Evolutionary conservation across 2,797 vertebrate genomes (phyloP).

Genomic region (Perdix hodgsoniae): DNA sequence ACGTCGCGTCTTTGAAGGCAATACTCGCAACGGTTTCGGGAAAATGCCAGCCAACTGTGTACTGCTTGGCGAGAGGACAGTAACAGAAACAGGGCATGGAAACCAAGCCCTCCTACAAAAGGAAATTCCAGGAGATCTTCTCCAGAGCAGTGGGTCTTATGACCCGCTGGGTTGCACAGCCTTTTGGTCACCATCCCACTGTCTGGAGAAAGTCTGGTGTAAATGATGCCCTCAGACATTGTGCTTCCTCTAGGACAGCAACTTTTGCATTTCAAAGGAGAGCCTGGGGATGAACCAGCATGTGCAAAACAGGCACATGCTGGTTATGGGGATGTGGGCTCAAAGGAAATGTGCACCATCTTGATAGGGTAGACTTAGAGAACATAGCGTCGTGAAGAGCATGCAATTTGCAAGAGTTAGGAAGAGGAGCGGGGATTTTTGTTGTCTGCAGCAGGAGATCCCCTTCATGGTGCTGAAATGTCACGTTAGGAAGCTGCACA

Average conservation of each 20-base stretch:
- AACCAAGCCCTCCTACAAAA: not conserved
- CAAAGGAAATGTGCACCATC: not conserved
- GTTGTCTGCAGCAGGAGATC: not conserved
- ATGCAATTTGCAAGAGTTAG: not conserved
- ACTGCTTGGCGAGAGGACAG: not conserved
- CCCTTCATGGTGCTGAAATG: not conserved
- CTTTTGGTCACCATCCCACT: not conserved
- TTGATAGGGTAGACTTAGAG: not conserved
- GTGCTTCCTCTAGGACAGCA: not conserved
- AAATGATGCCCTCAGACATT: not conserved
- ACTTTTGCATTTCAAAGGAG: not conserved
- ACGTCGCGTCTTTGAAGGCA: accelerated
- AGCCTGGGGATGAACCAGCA: not conserved
- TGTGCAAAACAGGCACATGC: not conserved
- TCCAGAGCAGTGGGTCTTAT: not conserved
- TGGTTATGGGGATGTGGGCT: not conserved
- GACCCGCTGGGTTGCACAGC: not conserved
- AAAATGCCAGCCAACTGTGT: not conserved
- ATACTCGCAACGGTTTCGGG: accelerated
- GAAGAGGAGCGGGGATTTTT: not conserved
- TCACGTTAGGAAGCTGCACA: not conserved
- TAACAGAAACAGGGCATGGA: not conserved
- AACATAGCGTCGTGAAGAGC: not conserved
- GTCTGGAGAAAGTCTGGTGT: not conserved
- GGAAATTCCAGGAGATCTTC: slow-evolving; percentile 3